phyloP scores from a whole-genome alignment of 2,797 vertebrate species.

The Gephyroberyx darwinii region DNA sequence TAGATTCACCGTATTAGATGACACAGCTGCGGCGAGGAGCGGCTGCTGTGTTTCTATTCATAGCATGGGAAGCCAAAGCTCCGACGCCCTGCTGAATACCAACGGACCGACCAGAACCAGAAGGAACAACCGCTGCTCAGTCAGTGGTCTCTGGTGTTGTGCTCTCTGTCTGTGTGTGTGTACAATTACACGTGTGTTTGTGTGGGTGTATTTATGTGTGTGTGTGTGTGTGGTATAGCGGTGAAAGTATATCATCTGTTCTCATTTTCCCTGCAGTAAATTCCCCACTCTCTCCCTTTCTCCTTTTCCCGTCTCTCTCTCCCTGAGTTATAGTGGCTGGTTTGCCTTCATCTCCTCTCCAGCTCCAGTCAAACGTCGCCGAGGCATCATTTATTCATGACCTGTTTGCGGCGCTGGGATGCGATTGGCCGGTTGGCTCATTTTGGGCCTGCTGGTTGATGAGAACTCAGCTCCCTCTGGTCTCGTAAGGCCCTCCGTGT shows the following conservation, averaged over 20 bases:
- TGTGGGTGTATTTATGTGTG: neutral
- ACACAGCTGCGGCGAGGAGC: conserved; percentile 9
- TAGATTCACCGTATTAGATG: neutral
- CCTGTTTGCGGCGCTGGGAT: conserved; percentile 10
- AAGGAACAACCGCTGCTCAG: too few species aligned
- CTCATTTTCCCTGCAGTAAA: conserved; percentile 7
- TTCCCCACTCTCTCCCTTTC: conserved; percentile 2
- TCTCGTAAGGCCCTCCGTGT: neutral
- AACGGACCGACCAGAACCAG: neutral
- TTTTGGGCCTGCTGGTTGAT: neutral
- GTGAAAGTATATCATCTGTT: too few species aligned
- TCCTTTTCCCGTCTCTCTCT: conserved; percentile 5
- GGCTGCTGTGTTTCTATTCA: neutral
- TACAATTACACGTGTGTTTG: neutral
- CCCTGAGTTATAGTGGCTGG: conserved; percentile 3
- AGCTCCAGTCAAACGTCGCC: conserved; percentile 14
- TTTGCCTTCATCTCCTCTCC: conserved; percentile 5
- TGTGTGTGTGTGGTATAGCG: neutral
- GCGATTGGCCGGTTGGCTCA: conserved; percentile 14
- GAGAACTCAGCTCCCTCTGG: conserved; percentile 7
- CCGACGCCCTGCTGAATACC: neutral
- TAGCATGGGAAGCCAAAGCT: neutral
- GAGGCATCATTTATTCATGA: conserved; percentile 54
- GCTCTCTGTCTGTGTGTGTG: neutral
- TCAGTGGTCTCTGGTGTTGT: too few species aligned